Percentiles rank a stretch among this genome's conserved stretches.
Conservation (phyloP, 2,113 vertebrate genomes). For the Euleptes europaea region DNA sequence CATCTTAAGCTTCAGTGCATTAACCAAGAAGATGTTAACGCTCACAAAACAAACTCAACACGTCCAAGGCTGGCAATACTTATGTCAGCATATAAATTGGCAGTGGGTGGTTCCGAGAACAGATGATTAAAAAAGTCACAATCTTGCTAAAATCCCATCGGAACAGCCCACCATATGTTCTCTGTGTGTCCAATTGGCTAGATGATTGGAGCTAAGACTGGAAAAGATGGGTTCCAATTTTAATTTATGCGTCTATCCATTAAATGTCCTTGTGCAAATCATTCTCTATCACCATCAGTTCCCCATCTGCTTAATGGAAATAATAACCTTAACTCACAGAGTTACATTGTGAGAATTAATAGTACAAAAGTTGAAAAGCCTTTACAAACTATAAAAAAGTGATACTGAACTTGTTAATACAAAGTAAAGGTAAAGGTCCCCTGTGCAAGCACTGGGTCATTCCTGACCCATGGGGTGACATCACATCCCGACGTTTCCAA, state of each 20-base stretch:
- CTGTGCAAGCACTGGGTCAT: too few species aligned
- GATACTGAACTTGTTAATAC: not conserved
- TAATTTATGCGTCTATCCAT: not conserved
- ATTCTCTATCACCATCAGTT: not conserved
- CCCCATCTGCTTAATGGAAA: not conserved
- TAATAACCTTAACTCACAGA: not conserved
- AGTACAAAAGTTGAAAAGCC: not conserved
- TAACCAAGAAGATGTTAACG: slow-evolving; percentile 1
- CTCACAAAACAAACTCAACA: not conserved
- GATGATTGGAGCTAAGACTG: not conserved
- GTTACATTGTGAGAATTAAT: not conserved
- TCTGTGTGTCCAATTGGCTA: not conserved
- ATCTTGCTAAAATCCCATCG: not conserved
- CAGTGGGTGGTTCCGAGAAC: not conserved
- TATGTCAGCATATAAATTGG: slow-evolving; percentile 8
- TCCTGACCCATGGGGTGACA: too few species aligned
- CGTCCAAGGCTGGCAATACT: not conserved
- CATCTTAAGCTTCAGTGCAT: slow-evolving; percentile 10
- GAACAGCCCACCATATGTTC: not conserved
- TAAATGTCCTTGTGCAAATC: not conserved
- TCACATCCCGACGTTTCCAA: too few species aligned
- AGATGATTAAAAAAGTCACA: not conserved
- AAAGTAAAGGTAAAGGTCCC: too few species aligned
- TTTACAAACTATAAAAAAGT: not conserved
- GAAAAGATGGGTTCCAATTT: not conserved